Evolutionary conservation across 2,797 vertebrate species (phyloP).

Genomic region (Dermochelys coriacea): DNA sequence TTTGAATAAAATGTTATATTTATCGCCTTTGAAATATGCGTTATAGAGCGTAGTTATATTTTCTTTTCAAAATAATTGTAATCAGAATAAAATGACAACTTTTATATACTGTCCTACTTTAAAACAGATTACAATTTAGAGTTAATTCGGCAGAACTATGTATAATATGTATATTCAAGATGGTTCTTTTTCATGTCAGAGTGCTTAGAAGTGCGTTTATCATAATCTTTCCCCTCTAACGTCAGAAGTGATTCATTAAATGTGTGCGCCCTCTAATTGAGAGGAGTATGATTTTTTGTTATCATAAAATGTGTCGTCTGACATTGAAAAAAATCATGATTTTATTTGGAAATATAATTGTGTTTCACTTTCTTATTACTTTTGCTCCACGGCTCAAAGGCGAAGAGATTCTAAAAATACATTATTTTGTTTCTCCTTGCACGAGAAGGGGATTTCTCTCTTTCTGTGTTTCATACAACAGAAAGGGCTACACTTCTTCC

Average conservation of each 20-base stretch:
- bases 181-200: neutral
- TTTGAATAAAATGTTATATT: neutral
- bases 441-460: neutral
- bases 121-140: neutral
- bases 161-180: neutral
- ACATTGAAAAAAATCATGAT: neutral
- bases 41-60: neutral
- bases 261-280: neutral
- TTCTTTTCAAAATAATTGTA: neutral
- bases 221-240: accelerated
- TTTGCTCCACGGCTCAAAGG: neutral
- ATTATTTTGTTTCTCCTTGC: neutral
- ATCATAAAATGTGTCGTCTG: neutral
- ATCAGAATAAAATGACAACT: neutral
- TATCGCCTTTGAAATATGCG: neutral
- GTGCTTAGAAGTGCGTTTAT: neutral
- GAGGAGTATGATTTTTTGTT: accelerated
- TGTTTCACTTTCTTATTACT: neutral
- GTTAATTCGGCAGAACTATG: neutral
- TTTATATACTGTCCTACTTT: neutral
- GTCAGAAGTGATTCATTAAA: neutral
- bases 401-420: neutral
- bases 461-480: neutral
- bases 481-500: neutral
- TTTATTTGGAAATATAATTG: neutral